phyloP scores from a whole-genome alignment of 2,113 vertebrate species.

The Sinocyclocheilus maitianheensis region DNA sequence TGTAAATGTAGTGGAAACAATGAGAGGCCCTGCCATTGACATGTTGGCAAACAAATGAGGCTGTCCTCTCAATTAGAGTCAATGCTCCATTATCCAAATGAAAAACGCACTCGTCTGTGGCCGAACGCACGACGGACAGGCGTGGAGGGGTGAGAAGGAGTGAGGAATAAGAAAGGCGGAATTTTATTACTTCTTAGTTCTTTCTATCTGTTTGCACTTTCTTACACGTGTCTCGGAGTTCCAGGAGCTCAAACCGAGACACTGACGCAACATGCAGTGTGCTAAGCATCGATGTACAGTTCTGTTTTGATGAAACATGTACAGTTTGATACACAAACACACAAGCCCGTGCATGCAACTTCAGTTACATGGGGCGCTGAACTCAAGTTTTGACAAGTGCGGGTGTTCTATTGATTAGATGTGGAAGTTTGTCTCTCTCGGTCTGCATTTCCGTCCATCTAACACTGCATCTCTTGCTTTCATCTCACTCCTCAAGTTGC shows the following conservation, averaged over 20 bases:
- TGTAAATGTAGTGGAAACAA: slow-evolving; percentile 70
- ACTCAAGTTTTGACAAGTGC: slow-evolving; percentile 39
- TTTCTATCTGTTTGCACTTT: slow-evolving; percentile 5
- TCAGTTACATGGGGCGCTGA: neutral
- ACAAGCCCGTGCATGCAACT: neutral
- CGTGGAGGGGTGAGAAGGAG: slow-evolving; percentile 44
- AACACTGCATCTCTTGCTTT: slow-evolving; percentile 15
- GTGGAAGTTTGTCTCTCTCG: slow-evolving; percentile 28
- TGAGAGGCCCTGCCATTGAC: slow-evolving; percentile 66
- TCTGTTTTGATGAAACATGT: slow-evolving; percentile 7
- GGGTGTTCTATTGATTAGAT: slow-evolving; percentile 45
- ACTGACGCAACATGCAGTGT: slow-evolving; percentile 10
- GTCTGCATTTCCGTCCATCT: slow-evolving; percentile 6
- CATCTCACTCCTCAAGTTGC: slow-evolving; percentile 30
- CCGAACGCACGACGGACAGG: slow-evolving; percentile 52
- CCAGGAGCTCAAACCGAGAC: neutral
- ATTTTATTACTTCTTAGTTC: slow-evolving; percentile 28
- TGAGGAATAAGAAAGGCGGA: slow-evolving; percentile 5
- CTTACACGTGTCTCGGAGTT: neutral
- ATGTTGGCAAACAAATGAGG: slow-evolving; percentile 70
- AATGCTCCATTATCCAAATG: slow-evolving; percentile 69
- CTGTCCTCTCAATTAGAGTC: slow-evolving; percentile 67
- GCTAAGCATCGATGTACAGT: slow-evolving; percentile 2
- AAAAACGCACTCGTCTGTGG: slow-evolving; percentile 62
- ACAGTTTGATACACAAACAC: slow-evolving; percentile 23